Base-by-base conservation (phyloP, 2,113 vertebrate species). In the Xerus inauris region DNA sequence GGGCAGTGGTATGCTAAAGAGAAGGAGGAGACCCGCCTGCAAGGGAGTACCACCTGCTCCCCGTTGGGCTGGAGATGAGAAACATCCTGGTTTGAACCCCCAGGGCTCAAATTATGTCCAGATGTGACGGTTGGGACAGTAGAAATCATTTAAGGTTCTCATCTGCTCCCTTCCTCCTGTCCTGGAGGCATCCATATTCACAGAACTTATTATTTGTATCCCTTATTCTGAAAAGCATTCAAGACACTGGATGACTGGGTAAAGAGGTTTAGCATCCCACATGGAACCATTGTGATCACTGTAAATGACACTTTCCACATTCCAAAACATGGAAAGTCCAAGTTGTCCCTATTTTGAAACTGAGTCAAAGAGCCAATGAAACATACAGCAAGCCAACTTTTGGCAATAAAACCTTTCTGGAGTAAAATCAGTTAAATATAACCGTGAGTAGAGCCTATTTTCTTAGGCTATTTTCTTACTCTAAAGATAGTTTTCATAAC, bases 351-450 rank as follows among this genome's bases (percentile, higher is more conserved):
- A 17, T 84, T 97, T 79, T 40, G 67, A 87, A 96, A 84, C 17
- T 16, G 8, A 92, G 57, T 89, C 81, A 73, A 24, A 73, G 71
- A 94, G 75, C 59, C 1, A 16, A 26, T 87, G 57, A 91, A 92
- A 75, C 65, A 65, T 6, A 7, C 6, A 24, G 42, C 30, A 54
- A 93, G 91, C 75, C 65, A 89, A 20, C 75, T 79, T 73, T 81
- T 91, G 38, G 47, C 45, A 81, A 38, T 75, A 76, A 13, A 38
- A 11, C 85, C 57, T 77, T 72, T 69, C 32, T 82, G 38, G 85
- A 49, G 38, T 94, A 49, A 93, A 91, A 89, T 17, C 35, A 42
- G 73, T 79, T 89, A 69, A 88, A 64, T 91, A 65, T 51, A 59
- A 30, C 16, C 30, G 0, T 45, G 40, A 51, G 35, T 59, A 57